Percentiles rank a stretch among this genome's conserved stretches.
Evolutionary conservation across 2,113 vertebrate genomes (phyloP).

Genomic region (Psophia crepitans): DNA sequence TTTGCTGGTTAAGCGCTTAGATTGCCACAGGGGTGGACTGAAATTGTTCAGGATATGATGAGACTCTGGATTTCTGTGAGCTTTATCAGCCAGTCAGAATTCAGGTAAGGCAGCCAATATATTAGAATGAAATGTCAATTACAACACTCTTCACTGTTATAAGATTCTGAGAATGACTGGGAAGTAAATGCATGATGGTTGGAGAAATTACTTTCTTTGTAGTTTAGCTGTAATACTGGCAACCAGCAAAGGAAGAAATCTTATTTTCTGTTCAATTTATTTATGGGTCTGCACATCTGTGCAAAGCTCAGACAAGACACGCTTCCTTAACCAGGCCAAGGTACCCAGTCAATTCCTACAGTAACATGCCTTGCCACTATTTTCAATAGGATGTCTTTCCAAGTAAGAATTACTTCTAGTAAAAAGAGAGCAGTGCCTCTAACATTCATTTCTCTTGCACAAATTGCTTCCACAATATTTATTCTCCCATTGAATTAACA

Average conservation of each 20-base stretch:
- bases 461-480: constrained; percentile 48
- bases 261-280: constrained; percentile 68
- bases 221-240: constrained; percentile 31
- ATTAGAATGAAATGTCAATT: constrained; percentile 65
- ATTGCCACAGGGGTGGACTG: not conserved
- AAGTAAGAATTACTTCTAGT: not conserved
- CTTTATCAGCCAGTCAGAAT: constrained; percentile 44
- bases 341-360: not conserved
- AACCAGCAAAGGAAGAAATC: constrained; percentile 39
- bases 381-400: not conserved
- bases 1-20: constrained; percentile 5
- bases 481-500: constrained; percentile 38
- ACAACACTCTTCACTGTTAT: constrained; percentile 20
- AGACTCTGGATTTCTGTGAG: constrained; percentile 17
- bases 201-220: constrained; percentile 67
- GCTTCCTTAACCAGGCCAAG: not conserved
- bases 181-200: constrained; percentile 51
- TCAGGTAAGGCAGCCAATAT: constrained; percentile 18
- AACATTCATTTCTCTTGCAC: not conserved
- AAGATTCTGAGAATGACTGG: constrained; percentile 26
- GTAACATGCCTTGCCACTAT: not conserved
- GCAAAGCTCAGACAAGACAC: not conserved
- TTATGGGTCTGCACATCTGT: constrained; percentile 31
- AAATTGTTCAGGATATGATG: constrained; percentile 14
- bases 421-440: not conserved